Conservation (phyloP, 2,888 invertebrate genomes). For the Bhutanitis thaidina region DNA sequence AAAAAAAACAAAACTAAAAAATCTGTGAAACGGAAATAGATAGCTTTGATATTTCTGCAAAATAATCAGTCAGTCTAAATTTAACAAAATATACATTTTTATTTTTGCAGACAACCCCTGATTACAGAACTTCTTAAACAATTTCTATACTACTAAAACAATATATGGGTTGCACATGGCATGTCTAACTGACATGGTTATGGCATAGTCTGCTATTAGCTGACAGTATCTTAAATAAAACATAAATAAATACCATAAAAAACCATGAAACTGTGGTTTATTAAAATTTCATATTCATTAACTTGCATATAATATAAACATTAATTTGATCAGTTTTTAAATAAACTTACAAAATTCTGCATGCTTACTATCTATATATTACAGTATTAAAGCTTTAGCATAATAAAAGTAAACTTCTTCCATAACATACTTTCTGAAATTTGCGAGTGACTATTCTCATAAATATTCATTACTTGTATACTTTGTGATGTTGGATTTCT, state of each 20-base stretch:
- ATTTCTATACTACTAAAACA: too few relatives aligned
- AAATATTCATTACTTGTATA: conserved; percentile 84
- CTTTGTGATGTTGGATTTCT: conserved; percentile 82
- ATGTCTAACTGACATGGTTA: too few relatives aligned
- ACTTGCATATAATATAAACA: conserved; percentile 75
- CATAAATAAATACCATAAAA: conserved; percentile 22
- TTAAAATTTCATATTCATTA: conserved; percentile 74
- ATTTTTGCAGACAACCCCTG: too few relatives aligned
- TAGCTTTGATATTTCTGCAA: too few relatives aligned
- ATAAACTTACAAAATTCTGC: conserved; percentile 76
- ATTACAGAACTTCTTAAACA: too few relatives aligned
- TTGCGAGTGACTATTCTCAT: conserved; percentile 58
- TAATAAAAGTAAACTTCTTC: conserved; percentile 70
- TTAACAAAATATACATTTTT: too few relatives aligned
- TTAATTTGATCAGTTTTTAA: conserved; percentile 73
- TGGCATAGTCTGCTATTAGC: too few relatives aligned
- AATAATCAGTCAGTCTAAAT: too few relatives aligned
- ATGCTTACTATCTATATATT: conserved; percentile 75
- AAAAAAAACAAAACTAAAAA: too few relatives aligned
- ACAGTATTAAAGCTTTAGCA: conserved; percentile 78
- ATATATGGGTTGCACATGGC: too few relatives aligned
- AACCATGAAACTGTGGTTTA: conserved; percentile 44
- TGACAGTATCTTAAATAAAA: background rate
- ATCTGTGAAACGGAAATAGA: too few relatives aligned
- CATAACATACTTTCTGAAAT: conserved; percentile 36